These are phyloP conservation scores for Aselliscus stoliczkanus DNA, from an alignment of 2,797 vertebrate genomes.

Conservation along the genomic window DNA sequence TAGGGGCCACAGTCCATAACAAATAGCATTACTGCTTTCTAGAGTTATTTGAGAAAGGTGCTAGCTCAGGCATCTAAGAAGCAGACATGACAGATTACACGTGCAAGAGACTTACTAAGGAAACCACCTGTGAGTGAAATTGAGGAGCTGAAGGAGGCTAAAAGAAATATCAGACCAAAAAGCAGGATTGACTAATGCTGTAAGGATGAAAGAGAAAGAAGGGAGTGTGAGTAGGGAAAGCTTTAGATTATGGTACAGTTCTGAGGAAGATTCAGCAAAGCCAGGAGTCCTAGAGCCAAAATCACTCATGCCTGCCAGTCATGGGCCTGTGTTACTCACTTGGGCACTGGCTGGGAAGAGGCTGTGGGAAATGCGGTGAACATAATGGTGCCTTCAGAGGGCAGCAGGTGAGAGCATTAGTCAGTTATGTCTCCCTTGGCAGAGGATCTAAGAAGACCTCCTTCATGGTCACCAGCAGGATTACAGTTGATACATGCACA, in stretches of 20 bases:
- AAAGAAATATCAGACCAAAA: neutral
- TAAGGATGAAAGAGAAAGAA: neutral
- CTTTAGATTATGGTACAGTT: neutral
- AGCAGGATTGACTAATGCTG: neutral
- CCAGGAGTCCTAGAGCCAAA: neutral
- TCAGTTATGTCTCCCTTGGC: neutral
- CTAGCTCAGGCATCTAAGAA: neutral
- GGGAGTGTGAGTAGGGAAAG: neutral
- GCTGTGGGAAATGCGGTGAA: no score
- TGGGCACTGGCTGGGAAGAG: neutral
- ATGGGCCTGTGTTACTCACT: rapidly evolving
- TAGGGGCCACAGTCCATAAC: neutral
- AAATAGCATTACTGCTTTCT: neutral
- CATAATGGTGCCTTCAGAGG: neutral
- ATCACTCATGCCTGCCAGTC: neutral
- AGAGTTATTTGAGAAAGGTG: neutral
- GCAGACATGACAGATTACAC: neutral
- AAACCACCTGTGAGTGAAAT: neutral
- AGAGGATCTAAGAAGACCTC: neutral
- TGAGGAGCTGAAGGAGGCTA: neutral
- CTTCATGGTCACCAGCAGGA: neutral
- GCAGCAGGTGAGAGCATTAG: neutral
- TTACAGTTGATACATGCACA: neutral
- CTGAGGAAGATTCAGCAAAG: neutral
- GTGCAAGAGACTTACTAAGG: neutral